These are phyloP conservation scores for Mimumesa dahlbomi DNA, from an alignment of 2,888 invertebrate genomes.

Conservation along the genomic window DNA sequence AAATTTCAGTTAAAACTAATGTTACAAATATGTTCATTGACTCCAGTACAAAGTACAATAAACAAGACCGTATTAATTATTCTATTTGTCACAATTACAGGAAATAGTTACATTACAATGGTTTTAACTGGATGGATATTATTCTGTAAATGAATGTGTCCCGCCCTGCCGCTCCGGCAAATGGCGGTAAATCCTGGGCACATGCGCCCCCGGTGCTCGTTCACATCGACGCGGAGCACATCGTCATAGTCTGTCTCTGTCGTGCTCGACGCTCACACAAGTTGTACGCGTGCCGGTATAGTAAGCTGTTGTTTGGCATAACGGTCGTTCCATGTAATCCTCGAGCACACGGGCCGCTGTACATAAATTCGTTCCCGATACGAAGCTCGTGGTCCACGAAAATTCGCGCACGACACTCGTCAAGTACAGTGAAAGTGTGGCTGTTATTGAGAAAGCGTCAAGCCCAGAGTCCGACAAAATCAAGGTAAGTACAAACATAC, in stretches of 20 bases:
- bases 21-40: too few species aligned
- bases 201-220: slow-evolving; percentile 35
- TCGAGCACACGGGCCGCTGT: not conserved
- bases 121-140: too few species aligned
- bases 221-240: slow-evolving; percentile 34
- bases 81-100: too few species aligned
- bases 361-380: slow-evolving; percentile 17
- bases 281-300: slow-evolving; percentile 55
- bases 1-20: too few species aligned
- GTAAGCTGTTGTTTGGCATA: slow-evolving; percentile 52
- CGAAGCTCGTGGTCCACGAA: not conserved
- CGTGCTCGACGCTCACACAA: slow-evolving; percentile 46
- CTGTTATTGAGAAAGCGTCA: slow-evolving; percentile 24
- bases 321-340: slow-evolving; percentile 46
- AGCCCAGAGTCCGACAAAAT: slow-evolving; percentile 14
- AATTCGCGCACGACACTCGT: not conserved
- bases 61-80: too few species aligned
- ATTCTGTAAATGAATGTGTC: slow-evolving; percentile 35
- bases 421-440: slow-evolving; percentile 28
- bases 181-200: slow-evolving; percentile 47
- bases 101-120: too few species aligned
- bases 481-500: slow-evolving; percentile 21
- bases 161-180: slow-evolving; percentile 25
- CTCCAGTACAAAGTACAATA: too few species aligned
- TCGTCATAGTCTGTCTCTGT: slow-evolving; percentile 34